These are phyloP conservation scores for Leuciscus idus DNA, from an alignment of 2,113 vertebrate genomes.

Conservation along the genomic window DNA sequence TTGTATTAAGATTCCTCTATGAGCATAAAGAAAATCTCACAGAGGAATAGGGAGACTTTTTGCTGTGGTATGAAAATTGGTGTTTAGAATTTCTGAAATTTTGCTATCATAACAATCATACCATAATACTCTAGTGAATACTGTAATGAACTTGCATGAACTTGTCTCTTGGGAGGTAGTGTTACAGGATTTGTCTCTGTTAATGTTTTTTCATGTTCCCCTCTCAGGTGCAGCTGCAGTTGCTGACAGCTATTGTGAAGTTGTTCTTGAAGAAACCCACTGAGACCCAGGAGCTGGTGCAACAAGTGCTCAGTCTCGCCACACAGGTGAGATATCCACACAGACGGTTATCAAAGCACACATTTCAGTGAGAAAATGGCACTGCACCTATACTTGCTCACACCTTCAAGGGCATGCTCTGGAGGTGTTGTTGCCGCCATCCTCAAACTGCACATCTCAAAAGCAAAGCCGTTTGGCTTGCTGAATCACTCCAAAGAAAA, in stretches of 20 bases:
- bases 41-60: not conserved
- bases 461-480: not conserved
- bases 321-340: conserved; percentile 85
- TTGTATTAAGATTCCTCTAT: not conserved
- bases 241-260: conserved; percentile 95
- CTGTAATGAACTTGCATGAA: not conserved
- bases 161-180: not conserved
- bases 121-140: not conserved
- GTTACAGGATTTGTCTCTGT: not conserved
- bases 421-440: not conserved
- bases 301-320: conserved; percentile 96
- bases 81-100: not conserved
- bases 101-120: not conserved
- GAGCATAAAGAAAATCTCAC: not conserved
- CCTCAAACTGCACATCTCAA: not conserved
- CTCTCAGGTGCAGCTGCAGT: conserved; percentile 91
- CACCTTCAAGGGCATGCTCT: not conserved
- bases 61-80: not conserved
- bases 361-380: not conserved
- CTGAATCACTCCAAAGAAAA: not conserved
- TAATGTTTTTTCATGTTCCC: not conserved
- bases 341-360: not conserved
- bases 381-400: not conserved
- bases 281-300: conserved; percentile 95
- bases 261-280: conserved; percentile 98